Percentiles rank a stretch among this genome's conserved stretches.
These are phyloP conservation scores for Oryctolagus cuniculus DNA, from an alignment of 2,113 vertebrate genomes.

Conservation along the genomic window DNA sequence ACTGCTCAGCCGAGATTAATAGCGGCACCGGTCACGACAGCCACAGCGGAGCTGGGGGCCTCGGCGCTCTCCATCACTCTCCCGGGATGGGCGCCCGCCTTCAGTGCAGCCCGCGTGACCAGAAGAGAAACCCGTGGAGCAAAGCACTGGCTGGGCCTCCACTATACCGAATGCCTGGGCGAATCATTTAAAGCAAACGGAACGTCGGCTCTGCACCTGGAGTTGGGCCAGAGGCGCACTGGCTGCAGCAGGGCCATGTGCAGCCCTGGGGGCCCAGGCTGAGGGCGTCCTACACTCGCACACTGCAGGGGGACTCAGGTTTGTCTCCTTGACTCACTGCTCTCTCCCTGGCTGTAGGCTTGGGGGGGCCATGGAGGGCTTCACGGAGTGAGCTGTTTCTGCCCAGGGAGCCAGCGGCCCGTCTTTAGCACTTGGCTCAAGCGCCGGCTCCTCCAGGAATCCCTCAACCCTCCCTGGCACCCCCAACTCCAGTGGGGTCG, in stretches of 20 bases:
- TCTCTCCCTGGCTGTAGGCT: neutral
- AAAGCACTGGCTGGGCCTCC: neutral
- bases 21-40: neutral
- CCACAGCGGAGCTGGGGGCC: too few species aligned
- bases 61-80: neutral
- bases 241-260: accelerated
- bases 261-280: neutral
- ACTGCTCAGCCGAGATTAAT: neutral
- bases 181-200: too few species aligned
- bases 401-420: neutral
- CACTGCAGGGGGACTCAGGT: too few species aligned
- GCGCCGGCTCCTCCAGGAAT: neutral
- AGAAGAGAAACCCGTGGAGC: too few species aligned
- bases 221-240: accelerated
- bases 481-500: neutral
- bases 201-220: neutral
- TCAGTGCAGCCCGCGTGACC: neutral
- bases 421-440: neutral
- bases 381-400: neutral
- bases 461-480: neutral
- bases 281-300: neutral
- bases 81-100: neutral
- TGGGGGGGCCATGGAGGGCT: neutral
- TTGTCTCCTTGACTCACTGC: neutral
- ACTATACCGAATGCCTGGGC: accelerated